Percentiles rank a stretch among this genome's conserved stretches.
phyloP scores from a whole-genome alignment of 2,888 invertebrate species.

The Melikaiella ostensackeni region DNA sequence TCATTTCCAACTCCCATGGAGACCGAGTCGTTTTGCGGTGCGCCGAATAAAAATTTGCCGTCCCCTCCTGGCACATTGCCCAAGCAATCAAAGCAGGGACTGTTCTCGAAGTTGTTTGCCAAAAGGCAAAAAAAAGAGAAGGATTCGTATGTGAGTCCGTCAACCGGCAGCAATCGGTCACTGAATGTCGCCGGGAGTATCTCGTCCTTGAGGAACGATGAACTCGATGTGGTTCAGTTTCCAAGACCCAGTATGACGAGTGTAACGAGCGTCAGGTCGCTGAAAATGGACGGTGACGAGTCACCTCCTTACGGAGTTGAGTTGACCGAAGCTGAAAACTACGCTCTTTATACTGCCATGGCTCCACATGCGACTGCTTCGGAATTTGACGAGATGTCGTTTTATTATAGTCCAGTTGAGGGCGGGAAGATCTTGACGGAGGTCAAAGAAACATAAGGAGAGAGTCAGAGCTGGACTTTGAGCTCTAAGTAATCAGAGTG shows the following conservation, averaged over 20 bases:
- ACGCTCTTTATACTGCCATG: constrained; percentile 90
- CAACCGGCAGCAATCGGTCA: constrained; percentile 56
- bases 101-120: constrained; percentile 83
- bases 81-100: constrained; percentile 81
- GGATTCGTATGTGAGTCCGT: constrained; percentile 45
- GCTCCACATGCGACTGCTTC: constrained; percentile 92
- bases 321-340: constrained; percentile 92
- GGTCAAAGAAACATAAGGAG: constrained; percentile 61
- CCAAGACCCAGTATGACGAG: constrained; percentile 64
- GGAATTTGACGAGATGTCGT: constrained; percentile 92
- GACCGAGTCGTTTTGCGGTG: constrained; percentile 52
- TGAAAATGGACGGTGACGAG: constrained; percentile 63
- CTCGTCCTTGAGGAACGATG: constrained; percentile 47
- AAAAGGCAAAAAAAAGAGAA: constrained; percentile 79
- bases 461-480: constrained; percentile 17
- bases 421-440: constrained; percentile 83
- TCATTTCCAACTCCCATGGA: constrained; percentile 56
- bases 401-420: constrained; percentile 91
- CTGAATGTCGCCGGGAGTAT: constrained; percentile 52
- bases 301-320: constrained; percentile 79
- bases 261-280: constrained; percentile 60
- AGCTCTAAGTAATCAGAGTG: constrained; percentile 4
- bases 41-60: constrained; percentile 80
- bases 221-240: constrained; percentile 42
- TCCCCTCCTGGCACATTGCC: constrained; percentile 78